These are phyloP conservation scores for Verasper variegatus DNA, from an alignment of 2,113 vertebrate species.

Conservation along the genomic window DNA sequence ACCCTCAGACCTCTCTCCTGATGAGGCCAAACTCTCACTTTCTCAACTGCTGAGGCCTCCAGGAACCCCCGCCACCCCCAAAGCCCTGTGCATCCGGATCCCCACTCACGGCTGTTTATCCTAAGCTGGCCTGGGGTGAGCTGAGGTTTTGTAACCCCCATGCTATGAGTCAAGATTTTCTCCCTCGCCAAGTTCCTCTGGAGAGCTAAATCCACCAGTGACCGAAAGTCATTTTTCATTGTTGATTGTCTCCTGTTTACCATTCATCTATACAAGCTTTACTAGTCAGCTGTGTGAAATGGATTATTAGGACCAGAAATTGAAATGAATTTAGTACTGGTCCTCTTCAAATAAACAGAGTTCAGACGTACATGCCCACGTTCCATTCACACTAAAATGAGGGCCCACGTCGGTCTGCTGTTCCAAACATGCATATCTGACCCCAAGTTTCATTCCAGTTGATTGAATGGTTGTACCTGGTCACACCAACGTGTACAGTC, in stretches of 20 bases:
- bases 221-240: constrained; percentile 39
- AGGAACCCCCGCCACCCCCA: constrained; percentile 45
- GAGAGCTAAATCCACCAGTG: constrained; percentile 41
- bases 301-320: too few relatives aligned
- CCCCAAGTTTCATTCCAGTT: too few relatives aligned
- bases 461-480: too few relatives aligned
- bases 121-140: constrained; percentile 67
- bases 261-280: neutral
- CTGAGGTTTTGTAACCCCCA: constrained; percentile 70
- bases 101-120: constrained; percentile 67
- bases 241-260: constrained; percentile 9
- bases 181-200: constrained; percentile 22
- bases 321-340: too few relatives aligned
- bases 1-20: constrained; percentile 64
- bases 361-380: too few relatives aligned
- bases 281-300: neutral
- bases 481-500: too few relatives aligned
- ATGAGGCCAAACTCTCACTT: constrained; percentile 64
- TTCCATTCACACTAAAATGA: too few relatives aligned
- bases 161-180: constrained; percentile 43
- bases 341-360: neutral
- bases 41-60: constrained; percentile 45
- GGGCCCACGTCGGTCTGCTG: too few relatives aligned
- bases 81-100: constrained; percentile 65
- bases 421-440: too few relatives aligned